Evolutionary conservation across 2,888 invertebrate species (phyloP).

Genomic region (Arge pagana): DNA sequence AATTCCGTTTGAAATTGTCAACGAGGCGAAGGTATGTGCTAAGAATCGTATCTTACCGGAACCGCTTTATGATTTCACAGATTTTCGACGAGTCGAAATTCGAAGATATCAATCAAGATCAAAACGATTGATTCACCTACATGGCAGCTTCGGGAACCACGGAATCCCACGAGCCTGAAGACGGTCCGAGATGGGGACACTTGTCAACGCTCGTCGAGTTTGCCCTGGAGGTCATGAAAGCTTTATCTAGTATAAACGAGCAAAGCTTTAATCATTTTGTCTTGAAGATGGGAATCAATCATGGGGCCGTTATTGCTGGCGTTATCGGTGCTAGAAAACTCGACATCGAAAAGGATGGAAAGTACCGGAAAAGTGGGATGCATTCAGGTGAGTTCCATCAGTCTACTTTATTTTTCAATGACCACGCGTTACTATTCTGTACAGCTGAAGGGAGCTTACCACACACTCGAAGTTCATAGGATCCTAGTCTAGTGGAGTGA

Average conservation of each 20-base stretch:
- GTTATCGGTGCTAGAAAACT: slow-evolving; percentile 95
- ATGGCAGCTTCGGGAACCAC: slow-evolving; percentile 83
- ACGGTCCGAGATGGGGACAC: slow-evolving; percentile 73
- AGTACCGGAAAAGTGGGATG: slow-evolving; percentile 95
- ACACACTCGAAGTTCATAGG: no score
- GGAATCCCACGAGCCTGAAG: slow-evolving; percentile 44
- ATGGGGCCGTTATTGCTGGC: slow-evolving; percentile 94
- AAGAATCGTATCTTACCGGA: no score
- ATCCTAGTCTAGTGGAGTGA: no score
- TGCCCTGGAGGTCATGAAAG: slow-evolving; percentile 86
- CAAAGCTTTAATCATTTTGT: slow-evolving; percentile 96
- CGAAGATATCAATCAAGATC: slow-evolving; percentile 90
- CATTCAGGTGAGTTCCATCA: slow-evolving; percentile 80
- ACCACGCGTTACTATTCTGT: background rate
- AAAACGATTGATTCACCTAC: slow-evolving; percentile 92
- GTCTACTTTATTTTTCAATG: no score
- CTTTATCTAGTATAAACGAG: slow-evolving; percentile 90
- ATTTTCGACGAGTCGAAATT: slow-evolving; percentile 83
- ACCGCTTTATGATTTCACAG: slow-evolving; percentile 63
- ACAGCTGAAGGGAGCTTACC: no score
- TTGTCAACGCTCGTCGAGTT: slow-evolving; percentile 86
- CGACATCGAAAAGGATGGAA: slow-evolving; percentile 97
- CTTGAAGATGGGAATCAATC: slow-evolving; percentile 91
- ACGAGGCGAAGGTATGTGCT: no score
- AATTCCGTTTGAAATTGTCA: no score